phyloP scores from a whole-genome alignment of 2,113 vertebrate species.

The Coptodon bakossiorum region DNA sequence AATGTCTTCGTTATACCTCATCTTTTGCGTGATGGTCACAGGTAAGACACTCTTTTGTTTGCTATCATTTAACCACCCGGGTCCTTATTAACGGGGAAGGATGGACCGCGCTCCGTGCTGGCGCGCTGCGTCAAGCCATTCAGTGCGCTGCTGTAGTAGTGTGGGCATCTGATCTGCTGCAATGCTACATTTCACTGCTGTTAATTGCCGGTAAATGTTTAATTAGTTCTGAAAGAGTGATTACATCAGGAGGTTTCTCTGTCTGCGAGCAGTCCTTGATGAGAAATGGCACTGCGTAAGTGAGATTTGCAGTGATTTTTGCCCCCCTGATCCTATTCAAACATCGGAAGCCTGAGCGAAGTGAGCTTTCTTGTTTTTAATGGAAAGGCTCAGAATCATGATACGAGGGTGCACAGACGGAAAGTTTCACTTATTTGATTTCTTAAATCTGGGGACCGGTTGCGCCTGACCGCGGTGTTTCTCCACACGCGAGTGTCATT shows the following conservation, averaged over 20 bases:
- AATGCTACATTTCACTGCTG: constrained; percentile 42
- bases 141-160: constrained; percentile 7
- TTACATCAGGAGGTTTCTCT: not conserved
- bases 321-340: not conserved
- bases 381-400: not conserved
- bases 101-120: constrained; percentile 16
- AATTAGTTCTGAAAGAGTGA: constrained; percentile 20
- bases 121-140: constrained; percentile 63
- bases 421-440: constrained; percentile 10
- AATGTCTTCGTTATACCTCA: constrained; percentile 64
- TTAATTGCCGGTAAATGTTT: constrained; percentile 20
- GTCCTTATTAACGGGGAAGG: not conserved
- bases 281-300: not conserved
- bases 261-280: not conserved
- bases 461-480: not conserved
- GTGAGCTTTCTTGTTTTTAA: not conserved
- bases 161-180: constrained; percentile 35
- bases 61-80: not conserved
- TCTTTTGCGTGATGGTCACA: constrained; percentile 70
- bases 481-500: not conserved
- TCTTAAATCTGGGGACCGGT: not conserved
- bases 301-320: not conserved
- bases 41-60: constrained; percentile 54
- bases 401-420: not conserved
- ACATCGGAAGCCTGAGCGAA: not conserved